Conservation (phyloP, 2,888 invertebrate genomes). For the Nudaria mundana region DNA sequence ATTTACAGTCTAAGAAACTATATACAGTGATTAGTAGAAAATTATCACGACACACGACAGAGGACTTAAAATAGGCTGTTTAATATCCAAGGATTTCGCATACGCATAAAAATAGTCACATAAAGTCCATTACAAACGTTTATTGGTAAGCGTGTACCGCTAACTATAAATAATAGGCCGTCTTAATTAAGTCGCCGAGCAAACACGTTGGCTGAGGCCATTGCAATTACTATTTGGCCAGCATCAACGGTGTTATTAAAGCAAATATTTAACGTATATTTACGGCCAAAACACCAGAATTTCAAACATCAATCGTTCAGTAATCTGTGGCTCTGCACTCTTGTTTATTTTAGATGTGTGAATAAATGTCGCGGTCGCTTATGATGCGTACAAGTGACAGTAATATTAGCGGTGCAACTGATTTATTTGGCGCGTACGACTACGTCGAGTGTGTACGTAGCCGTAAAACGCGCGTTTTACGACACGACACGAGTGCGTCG, state of each 20-base stretch:
- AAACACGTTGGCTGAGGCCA: constrained; percentile 49
- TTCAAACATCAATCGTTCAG: constrained; percentile 59
- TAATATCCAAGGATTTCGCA: neutral
- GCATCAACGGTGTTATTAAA: constrained; percentile 36
- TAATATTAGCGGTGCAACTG: constrained; percentile 66
- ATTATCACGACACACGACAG: constrained; percentile 9
- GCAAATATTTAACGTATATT: constrained; percentile 55
- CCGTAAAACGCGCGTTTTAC: constrained; percentile 60
- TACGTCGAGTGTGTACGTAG: constrained; percentile 34
- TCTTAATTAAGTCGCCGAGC: constrained; percentile 50
- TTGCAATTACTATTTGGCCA: constrained; percentile 50
- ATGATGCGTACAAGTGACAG: constrained; percentile 62
- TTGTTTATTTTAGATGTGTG: constrained; percentile 44
- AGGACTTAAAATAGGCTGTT: constrained; percentile 5
- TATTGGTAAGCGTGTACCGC: constrained; percentile 16
- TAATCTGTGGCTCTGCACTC: constrained; percentile 64
- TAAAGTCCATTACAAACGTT: constrained; percentile 26
- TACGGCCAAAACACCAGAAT: constrained; percentile 59
- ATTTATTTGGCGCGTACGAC: constrained; percentile 56
- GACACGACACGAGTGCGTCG: constrained; percentile 9
- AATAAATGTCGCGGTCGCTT: constrained; percentile 44
- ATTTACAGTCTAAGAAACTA: too few species aligned
- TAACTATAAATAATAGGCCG: constrained; percentile 35
- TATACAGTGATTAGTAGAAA: too few species aligned
- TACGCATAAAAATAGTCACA: constrained; percentile 16